Evolutionary conservation across 2,888 invertebrate genomes (phyloP).

Genomic region (Macrosiphum euphorbiae): DNA sequence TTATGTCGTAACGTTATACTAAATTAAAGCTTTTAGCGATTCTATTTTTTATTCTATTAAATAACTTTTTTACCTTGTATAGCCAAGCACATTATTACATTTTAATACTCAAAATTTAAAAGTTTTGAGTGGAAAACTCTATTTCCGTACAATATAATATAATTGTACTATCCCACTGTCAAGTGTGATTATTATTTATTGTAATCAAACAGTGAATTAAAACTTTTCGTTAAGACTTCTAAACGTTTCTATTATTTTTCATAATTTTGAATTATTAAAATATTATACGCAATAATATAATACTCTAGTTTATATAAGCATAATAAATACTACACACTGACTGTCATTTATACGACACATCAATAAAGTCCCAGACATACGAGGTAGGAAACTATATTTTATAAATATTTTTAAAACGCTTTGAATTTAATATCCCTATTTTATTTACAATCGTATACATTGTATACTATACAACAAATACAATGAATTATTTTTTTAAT

Average conservation of each 20-base stretch:
- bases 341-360: neutral
- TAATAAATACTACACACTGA: neutral
- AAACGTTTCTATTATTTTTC: neutral
- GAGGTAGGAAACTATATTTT: neutral
- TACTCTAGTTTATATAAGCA: neutral
- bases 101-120: neutral
- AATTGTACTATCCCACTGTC: neutral
- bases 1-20: neutral
- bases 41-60: neutral
- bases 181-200: neutral
- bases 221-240: neutral
- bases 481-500: too few species aligned
- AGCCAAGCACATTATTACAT: neutral
- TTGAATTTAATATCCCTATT: neutral
- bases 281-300: neutral
- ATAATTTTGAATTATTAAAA: neutral
- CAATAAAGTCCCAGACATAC: neutral
- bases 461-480: too few species aligned
- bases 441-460: neutral
- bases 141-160: neutral
- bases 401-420: neutral
- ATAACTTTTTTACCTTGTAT: neutral
- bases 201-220: neutral
- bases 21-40: neutral
- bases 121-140: neutral